Percentiles rank a stretch among this genome's conserved stretches.
Evolutionary conservation across 2,113 vertebrate species (phyloP).

Genomic region (Limnothrissa miodon): DNA sequence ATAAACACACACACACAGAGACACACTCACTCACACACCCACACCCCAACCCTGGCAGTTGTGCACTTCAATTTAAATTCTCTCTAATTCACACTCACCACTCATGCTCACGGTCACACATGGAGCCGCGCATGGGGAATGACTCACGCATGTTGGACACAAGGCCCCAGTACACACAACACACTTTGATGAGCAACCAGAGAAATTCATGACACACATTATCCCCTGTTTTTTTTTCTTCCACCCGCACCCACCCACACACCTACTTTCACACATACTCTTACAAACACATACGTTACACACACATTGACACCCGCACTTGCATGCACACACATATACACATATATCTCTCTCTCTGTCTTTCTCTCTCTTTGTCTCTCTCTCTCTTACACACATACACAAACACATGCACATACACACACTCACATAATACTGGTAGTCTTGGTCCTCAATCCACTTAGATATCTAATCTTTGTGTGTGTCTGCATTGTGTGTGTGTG

Average conservation of each 20-base stretch:
- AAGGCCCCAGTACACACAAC: not conserved
- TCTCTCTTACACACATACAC: not conserved
- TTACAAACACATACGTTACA: not conserved
- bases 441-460: not conserved
- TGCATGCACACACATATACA: not conserved
- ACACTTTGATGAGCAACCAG: not conserved
- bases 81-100: not conserved
- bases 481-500: constrained; percentile 24
- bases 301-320: not conserved
- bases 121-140: no score
- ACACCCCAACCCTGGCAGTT: no score
- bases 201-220: not conserved
- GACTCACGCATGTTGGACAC: not conserved
- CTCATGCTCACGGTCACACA: not conserved
- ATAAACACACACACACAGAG: not conserved
- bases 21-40: not conserved
- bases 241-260: not conserved
- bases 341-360: no score
- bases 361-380: no score
- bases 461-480: not conserved
- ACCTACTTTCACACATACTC: not conserved
- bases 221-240: no score
- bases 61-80: not conserved
- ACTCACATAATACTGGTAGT: not conserved
- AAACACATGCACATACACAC: not conserved